phyloP scores from a whole-genome alignment of 2,113 vertebrate genomes.

The Rhadina sibilatrix region DNA sequence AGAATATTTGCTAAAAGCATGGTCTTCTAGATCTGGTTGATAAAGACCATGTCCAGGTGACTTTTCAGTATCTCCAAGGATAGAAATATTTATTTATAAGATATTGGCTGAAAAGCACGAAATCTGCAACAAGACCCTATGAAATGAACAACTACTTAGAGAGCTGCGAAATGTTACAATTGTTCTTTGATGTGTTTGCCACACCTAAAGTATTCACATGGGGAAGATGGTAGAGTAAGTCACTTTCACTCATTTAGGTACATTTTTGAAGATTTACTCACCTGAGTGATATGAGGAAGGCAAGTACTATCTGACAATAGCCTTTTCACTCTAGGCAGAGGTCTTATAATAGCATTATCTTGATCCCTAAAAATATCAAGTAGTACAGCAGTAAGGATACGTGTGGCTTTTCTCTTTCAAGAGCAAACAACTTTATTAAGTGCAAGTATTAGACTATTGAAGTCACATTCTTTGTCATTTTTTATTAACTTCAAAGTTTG shows the following conservation, averaged over 20 bases:
- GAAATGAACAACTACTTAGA: not conserved
- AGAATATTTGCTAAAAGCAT: not conserved
- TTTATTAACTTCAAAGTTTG: not conserved
- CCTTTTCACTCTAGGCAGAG: constrained; percentile 93
- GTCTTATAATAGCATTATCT: constrained; percentile 96
- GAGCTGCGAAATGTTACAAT: not conserved
- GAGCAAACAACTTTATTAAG: not conserved
- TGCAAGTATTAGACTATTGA: not conserved
- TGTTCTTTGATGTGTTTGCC: not conserved
- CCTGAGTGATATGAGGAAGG: constrained; percentile 96
- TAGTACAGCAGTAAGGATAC: not conserved
- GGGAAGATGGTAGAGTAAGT: not conserved
- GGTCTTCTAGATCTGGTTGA: not conserved
- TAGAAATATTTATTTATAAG: not conserved
- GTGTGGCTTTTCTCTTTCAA: not conserved
- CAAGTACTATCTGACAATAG: constrained; percentile 92
- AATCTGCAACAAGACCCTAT: not conserved
- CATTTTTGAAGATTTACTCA: constrained; percentile 40
- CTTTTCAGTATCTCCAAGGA: not conserved
- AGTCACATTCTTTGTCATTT: not conserved
- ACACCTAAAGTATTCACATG: not conserved
- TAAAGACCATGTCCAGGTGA: not conserved
- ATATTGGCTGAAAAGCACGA: not conserved
- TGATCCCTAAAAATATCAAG: constrained; percentile 82
- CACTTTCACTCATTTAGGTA: not conserved